A percentile compares a stretch with the other conserved stretches of the same genome.
Conservation (phyloP, 2,797 vertebrate genomes). For the Acanthiza pusilla region DNA sequence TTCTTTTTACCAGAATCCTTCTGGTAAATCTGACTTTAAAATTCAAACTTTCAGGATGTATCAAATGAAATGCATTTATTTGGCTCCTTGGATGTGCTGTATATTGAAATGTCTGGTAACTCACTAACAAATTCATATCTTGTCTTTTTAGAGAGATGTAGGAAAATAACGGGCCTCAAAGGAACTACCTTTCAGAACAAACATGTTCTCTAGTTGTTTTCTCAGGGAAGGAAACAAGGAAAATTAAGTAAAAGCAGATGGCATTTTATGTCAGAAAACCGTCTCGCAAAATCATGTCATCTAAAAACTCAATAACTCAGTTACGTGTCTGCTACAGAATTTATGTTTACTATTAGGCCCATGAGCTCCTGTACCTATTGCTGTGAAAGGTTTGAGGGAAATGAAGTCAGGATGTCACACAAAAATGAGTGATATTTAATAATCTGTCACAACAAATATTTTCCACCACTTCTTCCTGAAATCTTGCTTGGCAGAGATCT, state of each 20-base stretch:
- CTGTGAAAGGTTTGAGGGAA: conserved; percentile 12
- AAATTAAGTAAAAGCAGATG: conserved; percentile 41
- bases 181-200: conserved; percentile 31
- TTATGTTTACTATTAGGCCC: conserved; percentile 15
- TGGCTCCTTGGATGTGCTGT: neutral
- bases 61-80: neutral
- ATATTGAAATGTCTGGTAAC: neutral
- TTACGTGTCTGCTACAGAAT: neutral
- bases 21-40: conserved; percentile 21
- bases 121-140: conserved; percentile 26
- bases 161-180: conserved; percentile 21
- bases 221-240: conserved; percentile 28
- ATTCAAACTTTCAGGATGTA: neutral
- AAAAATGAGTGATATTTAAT: conserved; percentile 18
- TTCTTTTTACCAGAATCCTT: neutral
- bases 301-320: conserved; percentile 25
- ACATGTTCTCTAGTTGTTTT: conserved; percentile 25
- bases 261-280: conserved; percentile 56
- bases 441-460: conserved; percentile 6
- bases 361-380: neutral
- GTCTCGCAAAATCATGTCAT: conserved; percentile 37
- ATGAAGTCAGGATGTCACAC: neutral
- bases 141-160: neutral
- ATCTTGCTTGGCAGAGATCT: neutral
- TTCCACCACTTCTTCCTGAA: conserved; percentile 12